These are phyloP conservation scores for Pocillopora damicornis DNA, from an alignment of 64 coral and sea anemone genomes.

Conservation along the genomic window DNA sequence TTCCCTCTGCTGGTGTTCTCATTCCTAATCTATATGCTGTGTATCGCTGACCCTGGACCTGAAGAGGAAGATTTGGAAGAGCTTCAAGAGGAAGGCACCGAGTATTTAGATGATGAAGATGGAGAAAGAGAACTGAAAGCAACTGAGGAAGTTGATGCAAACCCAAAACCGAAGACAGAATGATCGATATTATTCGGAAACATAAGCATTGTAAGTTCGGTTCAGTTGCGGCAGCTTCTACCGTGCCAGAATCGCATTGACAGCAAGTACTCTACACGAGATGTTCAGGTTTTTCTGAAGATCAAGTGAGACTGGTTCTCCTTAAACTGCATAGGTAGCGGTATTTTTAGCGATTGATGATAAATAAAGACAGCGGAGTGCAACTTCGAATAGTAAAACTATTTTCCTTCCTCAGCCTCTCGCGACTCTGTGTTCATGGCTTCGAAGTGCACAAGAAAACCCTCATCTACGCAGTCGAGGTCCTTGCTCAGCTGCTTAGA, in stretches of 20 bases:
- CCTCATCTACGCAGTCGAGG: too few relatives aligned
- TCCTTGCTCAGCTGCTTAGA: too few relatives aligned
- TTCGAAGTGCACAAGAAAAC: too few relatives aligned
- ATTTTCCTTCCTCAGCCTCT: too few relatives aligned
- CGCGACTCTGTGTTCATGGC: too few relatives aligned
- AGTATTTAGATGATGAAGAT: not conserved
- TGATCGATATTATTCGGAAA: not conserved
- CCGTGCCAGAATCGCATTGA: not conserved
- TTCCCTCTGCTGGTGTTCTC: conserved; percentile 49
- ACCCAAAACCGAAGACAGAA: conserved; percentile 34
- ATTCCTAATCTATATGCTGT: conserved; percentile 64
- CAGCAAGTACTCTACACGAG: not conserved
- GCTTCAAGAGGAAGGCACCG: conserved; percentile 16
- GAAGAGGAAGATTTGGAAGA: conserved; percentile 51
- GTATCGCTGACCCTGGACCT: conserved; percentile 46
- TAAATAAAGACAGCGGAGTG: too few relatives aligned
- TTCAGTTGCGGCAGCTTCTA: not conserved
- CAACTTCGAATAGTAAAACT: too few relatives aligned
- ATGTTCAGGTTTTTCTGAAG: too few relatives aligned
- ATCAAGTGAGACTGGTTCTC: too few relatives aligned
- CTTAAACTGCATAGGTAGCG: too few relatives aligned
- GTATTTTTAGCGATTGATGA: too few relatives aligned
- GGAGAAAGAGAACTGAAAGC: conserved; percentile 26
- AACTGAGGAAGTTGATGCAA: conserved; percentile 5
- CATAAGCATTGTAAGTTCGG: not conserved